Percentiles rank a stretch among this genome's conserved stretches.
Conservation (phyloP, 1,140 invertebrate genomes). For the Pseudoatta argentina region DNA sequence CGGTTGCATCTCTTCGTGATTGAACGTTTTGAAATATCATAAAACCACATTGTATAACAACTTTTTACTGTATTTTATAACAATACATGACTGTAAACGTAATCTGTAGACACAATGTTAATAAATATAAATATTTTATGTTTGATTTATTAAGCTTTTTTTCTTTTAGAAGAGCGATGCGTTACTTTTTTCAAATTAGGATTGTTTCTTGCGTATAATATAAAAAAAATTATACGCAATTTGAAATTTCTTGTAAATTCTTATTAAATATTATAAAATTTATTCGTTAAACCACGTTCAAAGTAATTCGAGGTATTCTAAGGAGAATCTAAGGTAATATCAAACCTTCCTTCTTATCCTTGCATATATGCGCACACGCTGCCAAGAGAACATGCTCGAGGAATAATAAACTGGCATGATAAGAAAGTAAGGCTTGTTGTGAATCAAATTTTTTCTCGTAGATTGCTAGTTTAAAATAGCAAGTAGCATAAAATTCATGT, state of each 20-base stretch:
- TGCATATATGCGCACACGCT: constrained; percentile 27
- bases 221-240: neutral
- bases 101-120: neutral
- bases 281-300: constrained; percentile 3
- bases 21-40: constrained; percentile 15
- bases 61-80: neutral
- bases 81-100: neutral
- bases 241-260: neutral
- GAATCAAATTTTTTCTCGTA: constrained; percentile 22
- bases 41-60: neutral
- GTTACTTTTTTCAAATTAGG: neutral
- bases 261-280: neutral
- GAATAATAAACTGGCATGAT: constrained; percentile 39
- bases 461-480: neutral
- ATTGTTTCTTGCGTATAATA: neutral
- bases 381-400: constrained; percentile 18
- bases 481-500: neutral
- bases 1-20: constrained; percentile 41
- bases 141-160: neutral
- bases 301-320: neutral
- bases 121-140: neutral
- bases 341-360: constrained; percentile 21
- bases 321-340: neutral
- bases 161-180: neutral
- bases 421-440: constrained; percentile 25